phyloP scores from a whole-genome alignment of 2,113 vertebrate species.

The Oncorhynchus clarkii region DNA sequence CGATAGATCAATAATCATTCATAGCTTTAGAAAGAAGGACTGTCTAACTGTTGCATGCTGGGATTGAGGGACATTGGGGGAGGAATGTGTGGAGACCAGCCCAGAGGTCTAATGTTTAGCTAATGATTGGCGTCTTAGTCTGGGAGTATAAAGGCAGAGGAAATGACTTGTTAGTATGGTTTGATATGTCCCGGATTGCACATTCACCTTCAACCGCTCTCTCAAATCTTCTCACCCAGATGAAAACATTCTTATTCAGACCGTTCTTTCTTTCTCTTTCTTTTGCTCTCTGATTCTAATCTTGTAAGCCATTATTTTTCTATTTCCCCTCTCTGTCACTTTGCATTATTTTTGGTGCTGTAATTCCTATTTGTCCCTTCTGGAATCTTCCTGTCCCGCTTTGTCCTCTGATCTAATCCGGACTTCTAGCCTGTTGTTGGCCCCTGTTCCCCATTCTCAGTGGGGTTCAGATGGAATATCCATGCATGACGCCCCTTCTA shows the following conservation, averaged over 20 bases:
- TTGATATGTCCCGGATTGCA: slow-evolving; percentile 58
- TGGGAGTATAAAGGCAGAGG: slow-evolving; percentile 62
- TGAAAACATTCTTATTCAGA: slow-evolving; percentile 85
- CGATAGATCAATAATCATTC: background rate
- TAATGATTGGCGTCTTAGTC: slow-evolving; percentile 67
- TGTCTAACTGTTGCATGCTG: slow-evolving; percentile 54
- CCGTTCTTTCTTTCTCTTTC: slow-evolving; percentile 65
- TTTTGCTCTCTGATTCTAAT: slow-evolving; percentile 71
- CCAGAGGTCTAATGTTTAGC: slow-evolving; percentile 70
- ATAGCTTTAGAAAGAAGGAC: slow-evolving; percentile 18
- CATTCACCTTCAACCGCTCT: slow-evolving; percentile 66
- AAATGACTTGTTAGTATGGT: slow-evolving; percentile 73
- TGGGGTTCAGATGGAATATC: slow-evolving; percentile 82
- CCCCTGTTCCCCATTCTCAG: slow-evolving; percentile 80
- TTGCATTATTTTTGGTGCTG: slow-evolving; percentile 92
- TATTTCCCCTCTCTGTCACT: slow-evolving; percentile 92
- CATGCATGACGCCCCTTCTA: slow-evolving; percentile 89
- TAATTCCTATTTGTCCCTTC: slow-evolving; percentile 92
- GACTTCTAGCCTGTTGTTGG: slow-evolving; percentile 82
- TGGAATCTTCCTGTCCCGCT: slow-evolving; percentile 90
- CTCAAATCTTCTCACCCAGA: slow-evolving; percentile 77
- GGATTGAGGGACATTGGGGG: slow-evolving; percentile 54
- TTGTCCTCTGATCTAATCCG: slow-evolving; percentile 87
- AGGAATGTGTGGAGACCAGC: slow-evolving; percentile 71
- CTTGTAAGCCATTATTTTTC: slow-evolving; percentile 90